Evolutionary conservation across 2,113 vertebrate genomes (phyloP), one percentile per base, ranked within the genome.

Genomic region (Hucho hucho): DNA sequence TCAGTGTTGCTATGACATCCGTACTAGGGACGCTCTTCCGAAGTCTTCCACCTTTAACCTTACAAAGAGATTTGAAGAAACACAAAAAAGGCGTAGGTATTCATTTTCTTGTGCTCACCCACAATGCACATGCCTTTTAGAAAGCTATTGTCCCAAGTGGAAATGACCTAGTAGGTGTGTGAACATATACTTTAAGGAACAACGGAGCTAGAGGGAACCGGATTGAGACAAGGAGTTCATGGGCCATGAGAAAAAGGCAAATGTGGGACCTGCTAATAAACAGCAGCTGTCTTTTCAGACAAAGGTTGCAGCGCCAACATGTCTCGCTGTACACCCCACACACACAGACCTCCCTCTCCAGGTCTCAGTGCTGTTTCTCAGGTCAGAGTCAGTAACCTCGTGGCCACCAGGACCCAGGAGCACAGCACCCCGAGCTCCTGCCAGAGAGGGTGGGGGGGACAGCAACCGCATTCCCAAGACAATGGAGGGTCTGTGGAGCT

Each of bases 401-500:
- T 43, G 84, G 85, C 83, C 84, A 78, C 79, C 66, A 84, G 83
- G 85, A 89, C 87, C 86, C 84, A 77, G 86, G 72, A 84, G 82
- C 75, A 75, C 78, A 76, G 75, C 88, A 73, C 78, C 74, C 77
- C 81, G 46, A 82, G 86, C 82, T 87, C 49, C 76, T 70, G 65
- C 87, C 80, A 86, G 79, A 59, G 70, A 20, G 47, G 22, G 28
- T 75, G 83, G 83, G 66, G 77, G 84, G 84, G 83, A 79, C 75
- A 80, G 81, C 76, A 79, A 81, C 80, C 78, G 14, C 89, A 89
- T 90, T 92, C 87, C 86, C 88, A 78, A 91, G 87, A 92, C 91
- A 92, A 92, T 91, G 87, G 85, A 87, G 64, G 65, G 86, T 91
- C 88, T 92, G 90, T 91, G 85, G 86, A 77, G 81, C 88, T 80